Evolutionary conservation across 2,888 invertebrate genomes (phyloP).

Genomic region (Xestia rhomboidea): DNA sequence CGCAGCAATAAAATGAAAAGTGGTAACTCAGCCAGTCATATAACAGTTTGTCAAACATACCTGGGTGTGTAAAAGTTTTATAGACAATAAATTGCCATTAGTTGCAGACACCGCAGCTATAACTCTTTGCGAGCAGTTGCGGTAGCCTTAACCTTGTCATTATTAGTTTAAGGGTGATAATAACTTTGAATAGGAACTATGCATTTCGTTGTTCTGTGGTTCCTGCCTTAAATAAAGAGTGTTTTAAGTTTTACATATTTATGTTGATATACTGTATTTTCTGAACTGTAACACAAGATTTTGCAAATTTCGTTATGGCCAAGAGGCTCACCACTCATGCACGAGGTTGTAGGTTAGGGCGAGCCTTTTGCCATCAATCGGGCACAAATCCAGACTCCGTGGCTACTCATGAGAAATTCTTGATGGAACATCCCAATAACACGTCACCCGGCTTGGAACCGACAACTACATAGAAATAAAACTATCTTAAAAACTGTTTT

Average conservation of each 20-base stretch:
- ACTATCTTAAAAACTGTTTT: not conserved
- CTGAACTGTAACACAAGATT: not conserved
- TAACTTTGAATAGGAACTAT: constrained; percentile 53
- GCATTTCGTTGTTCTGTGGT: constrained; percentile 20
- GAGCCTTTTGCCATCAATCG: too few relatives aligned
- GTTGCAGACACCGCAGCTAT: constrained; percentile 72
- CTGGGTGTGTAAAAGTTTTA: constrained; percentile 76
- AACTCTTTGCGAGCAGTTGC: constrained; percentile 77
- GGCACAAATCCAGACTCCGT: too few relatives aligned
- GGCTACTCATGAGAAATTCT: too few relatives aligned
- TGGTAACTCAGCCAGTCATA: constrained; percentile 44
- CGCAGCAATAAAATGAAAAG: constrained; percentile 54
- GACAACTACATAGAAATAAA: too few relatives aligned
- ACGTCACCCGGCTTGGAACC: too few relatives aligned
- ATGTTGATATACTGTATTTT: constrained; percentile 1
- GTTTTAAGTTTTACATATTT: not conserved
- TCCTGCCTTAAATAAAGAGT: not conserved
- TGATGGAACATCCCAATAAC: too few relatives aligned
- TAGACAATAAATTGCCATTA: constrained; percentile 81
- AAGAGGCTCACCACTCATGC: too few relatives aligned
- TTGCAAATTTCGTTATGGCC: not conserved
- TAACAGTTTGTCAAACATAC: constrained; percentile 66
- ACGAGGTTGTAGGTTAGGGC: too few relatives aligned
- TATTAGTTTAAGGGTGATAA: constrained; percentile 74
- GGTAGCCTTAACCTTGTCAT: constrained; percentile 78